Conservation (phyloP, 2,888 invertebrate genomes). For the Liopterus haemorrhoidalis region DNA sequence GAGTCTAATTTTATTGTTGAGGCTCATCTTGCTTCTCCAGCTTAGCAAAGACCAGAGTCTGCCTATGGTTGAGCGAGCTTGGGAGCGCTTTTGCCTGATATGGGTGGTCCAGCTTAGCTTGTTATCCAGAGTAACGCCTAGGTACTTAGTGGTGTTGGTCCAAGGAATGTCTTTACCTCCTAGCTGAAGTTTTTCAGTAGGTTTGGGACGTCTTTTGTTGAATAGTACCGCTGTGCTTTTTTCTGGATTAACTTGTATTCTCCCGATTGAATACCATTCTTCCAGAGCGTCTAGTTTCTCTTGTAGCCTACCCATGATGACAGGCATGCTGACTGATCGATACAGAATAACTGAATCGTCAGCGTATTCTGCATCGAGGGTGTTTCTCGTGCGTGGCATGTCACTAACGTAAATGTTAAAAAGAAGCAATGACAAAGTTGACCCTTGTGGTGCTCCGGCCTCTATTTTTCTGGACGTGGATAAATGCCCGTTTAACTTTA, state of each 20-base stretch:
- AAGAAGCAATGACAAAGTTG: slow-evolving; percentile 27
- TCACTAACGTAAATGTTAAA: slow-evolving; percentile 30
- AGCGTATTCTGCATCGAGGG: slow-evolving; percentile 22
- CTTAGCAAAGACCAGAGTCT: neutral
- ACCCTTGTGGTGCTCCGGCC: slow-evolving; percentile 35
- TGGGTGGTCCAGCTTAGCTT: neutral
- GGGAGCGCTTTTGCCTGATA: neutral
- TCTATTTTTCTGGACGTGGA: slow-evolving; percentile 23
- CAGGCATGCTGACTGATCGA: neutral
- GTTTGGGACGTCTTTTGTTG: slow-evolving; percentile 1
- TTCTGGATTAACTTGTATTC: slow-evolving; percentile 20
- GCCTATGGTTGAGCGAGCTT: too few species aligned
- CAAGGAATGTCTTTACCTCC: slow-evolving; percentile 5
- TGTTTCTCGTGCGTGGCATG: slow-evolving; percentile 26
- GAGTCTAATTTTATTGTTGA: neutral
- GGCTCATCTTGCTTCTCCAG: neutral
- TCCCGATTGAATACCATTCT: slow-evolving; percentile 19
- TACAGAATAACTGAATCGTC: slow-evolving; percentile 26
- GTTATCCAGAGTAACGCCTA: neutral
- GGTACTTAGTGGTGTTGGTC: slow-evolving; percentile 2
- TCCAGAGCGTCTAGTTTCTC: neutral
- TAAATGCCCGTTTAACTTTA: slow-evolving; percentile 20
- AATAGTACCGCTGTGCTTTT: slow-evolving; percentile 23
- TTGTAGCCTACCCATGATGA: slow-evolving; percentile 10
- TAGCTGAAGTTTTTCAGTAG: neutral